A percentile compares a stretch with the other conserved stretches of the same genome.
Evolutionary conservation across 2,113 vertebrate species (phyloP).

Genomic region (Scophthalmus maximus): DNA sequence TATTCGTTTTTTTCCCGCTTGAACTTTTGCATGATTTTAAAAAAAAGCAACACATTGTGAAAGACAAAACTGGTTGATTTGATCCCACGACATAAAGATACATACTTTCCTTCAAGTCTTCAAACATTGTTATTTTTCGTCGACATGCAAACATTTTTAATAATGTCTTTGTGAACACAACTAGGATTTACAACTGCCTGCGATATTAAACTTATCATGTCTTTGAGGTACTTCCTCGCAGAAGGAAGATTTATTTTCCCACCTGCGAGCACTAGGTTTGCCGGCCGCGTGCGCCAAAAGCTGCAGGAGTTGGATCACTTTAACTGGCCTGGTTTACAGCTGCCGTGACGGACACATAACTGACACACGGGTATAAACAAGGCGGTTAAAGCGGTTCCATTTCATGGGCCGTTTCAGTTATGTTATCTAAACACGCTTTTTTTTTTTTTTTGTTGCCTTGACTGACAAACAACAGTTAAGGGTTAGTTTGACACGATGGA

Average conservation of each 20-base stretch:
- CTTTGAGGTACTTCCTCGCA: too few species aligned
- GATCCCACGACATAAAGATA: too few species aligned
- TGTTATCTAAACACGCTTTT: constrained; percentile 2
- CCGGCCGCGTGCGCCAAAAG: not conserved
- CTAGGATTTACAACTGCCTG: too few species aligned
- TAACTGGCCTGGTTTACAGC: constrained; percentile 16
- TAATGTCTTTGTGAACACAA: too few species aligned
- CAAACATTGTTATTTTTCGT: too few species aligned
- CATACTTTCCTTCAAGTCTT: too few species aligned
- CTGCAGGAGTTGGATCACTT: not conserved
- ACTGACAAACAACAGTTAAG: constrained; percentile 4
- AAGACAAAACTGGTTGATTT: too few species aligned
- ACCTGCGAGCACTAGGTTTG: not conserved
- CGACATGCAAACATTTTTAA: too few species aligned
- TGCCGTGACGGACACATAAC: not conserved
- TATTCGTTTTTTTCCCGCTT: too few species aligned
- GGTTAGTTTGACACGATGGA: not conserved
- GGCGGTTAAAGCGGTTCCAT: constrained; percentile 3
- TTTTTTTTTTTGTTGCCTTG: not conserved
- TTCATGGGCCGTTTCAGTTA: not conserved
- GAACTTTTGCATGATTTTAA: too few species aligned
- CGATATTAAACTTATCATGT: too few species aligned
- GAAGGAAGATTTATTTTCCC: not conserved
- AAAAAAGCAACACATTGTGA: too few species aligned
- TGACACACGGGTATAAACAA: constrained; percentile 21